These are phyloP conservation scores for Melospiza georgiana DNA, from an alignment of 2,113 vertebrate species.

Conservation along the genomic window DNA sequence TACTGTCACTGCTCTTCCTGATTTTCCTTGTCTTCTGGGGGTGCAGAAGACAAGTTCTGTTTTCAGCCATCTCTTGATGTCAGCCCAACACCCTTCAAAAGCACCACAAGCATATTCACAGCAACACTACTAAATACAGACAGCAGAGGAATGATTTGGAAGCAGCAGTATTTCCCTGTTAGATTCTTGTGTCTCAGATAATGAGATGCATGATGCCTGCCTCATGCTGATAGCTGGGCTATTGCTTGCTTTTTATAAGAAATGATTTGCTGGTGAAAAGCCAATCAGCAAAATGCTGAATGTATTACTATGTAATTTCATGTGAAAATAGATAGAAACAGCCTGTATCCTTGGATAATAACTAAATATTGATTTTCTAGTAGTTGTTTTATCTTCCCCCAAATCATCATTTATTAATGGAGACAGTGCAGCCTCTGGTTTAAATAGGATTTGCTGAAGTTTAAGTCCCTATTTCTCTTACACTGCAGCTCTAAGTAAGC, in stretches of 20 bases:
- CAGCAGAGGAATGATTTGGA: neutral
- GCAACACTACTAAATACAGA: neutral
- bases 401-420: slow-evolving; percentile 7
- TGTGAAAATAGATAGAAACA: slow-evolving; percentile 12
- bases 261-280: slow-evolving; percentile 11
- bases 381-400: neutral
- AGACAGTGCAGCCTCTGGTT: neutral
- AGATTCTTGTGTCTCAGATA: neutral
- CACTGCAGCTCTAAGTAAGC: neutral
- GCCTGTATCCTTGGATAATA: neutral
- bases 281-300: slow-evolving; percentile 2
- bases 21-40: neutral
- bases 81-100: neutral
- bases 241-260: slow-evolving; percentile 11
- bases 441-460: neutral
- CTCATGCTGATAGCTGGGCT: slow-evolving; percentile 12
- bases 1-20: neutral
- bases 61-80: neutral
- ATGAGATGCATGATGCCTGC: slow-evolving; percentile 6
- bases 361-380: slow-evolving; percentile 36
- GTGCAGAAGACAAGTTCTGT: neutral
- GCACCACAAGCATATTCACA: neutral
- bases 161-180: neutral
- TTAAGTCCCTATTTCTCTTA: neutral
- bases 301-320: slow-evolving; percentile 12